Evolutionary conservation across 2,888 invertebrate genomes (phyloP), one percentile per base, ranked within the genome.

Genomic region (Chymomyza fuscimana): DNA sequence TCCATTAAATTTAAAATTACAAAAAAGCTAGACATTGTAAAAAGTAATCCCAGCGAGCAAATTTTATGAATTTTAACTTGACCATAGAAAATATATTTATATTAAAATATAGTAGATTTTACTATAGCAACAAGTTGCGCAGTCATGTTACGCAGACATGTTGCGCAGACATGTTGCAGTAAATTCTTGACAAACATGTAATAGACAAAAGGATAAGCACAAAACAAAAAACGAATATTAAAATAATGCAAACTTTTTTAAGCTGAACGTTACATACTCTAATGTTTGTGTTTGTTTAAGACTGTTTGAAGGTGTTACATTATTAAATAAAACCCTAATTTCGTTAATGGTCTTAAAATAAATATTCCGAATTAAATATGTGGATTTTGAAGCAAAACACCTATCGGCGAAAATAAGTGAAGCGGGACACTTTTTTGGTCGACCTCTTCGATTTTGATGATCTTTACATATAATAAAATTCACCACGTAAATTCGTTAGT

Each of bases 101-200:
- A 32, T 9, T 54, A 6, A 12, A 46, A 40, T 6, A 10, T 9
- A 40, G 4, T 46, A 12, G 40, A 1, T 2, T 12, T 12, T 0
- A 12, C 4, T 3, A 3, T 46, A 12, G 40, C 40, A 46, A 36
- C 36, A 64, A 36, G 66, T 66, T 66, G 66, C 66, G 46, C 19
- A 61, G 36, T 7, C 61, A 61, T 40, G 16, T 7, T 61, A 36
- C 61, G 6, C 5, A 15, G 25, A 36, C 36, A 64, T 51, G 66
- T 66, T 66, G 66, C 66, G 46, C 19, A 61, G 36, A 0, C 61
- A 61, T 40, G 40, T 9, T 61, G 61, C 61, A 32, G 36, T 16
- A 52, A 63, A 10, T 29, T 63, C 15, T 15, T 5, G 63, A 40
- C n/a, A 9, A 59, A 29, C 29, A 25, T 4, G 2, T 29, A 59